A percentile compares a stretch with the other conserved stretches of the same genome.
These are phyloP conservation scores for Odobenus rosmarus DNA, from an alignment of 2,113 vertebrate species.

Conservation along the genomic window DNA sequence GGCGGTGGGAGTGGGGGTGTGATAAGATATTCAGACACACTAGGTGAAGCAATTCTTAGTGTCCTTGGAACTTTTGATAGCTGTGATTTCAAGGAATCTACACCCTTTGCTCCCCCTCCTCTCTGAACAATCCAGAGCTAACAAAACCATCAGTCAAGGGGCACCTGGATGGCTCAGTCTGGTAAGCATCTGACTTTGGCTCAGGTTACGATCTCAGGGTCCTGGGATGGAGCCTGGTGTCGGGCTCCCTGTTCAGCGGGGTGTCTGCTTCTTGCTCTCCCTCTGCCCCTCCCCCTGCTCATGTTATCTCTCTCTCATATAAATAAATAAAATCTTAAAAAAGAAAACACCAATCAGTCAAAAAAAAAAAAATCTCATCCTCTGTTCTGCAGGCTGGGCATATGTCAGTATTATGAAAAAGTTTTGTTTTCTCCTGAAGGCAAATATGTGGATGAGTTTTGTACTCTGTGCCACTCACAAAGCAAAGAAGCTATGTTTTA, in stretches of 20 bases:
- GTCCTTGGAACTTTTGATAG: neutral
- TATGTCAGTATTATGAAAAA: neutral
- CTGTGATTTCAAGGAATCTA: neutral
- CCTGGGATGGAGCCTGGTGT: neutral
- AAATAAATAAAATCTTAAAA: neutral
- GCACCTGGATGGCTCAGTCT: too few species aligned
- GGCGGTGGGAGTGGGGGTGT: rapidly evolving
- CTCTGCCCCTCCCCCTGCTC: neutral
- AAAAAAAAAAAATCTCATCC: neutral
- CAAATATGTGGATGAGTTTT: neutral
- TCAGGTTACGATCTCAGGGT: neutral
- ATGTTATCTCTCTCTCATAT: neutral
- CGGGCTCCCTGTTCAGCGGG: neutral
- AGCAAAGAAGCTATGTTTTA: slow-evolving; percentile 19
- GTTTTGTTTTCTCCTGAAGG: neutral
- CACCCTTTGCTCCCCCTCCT: neutral
- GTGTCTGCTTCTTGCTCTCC: neutral
- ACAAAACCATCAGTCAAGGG: neutral
- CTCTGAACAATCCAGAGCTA: neutral
- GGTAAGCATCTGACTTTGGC: too few species aligned
- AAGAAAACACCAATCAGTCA: neutral
- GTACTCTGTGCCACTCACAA: neutral
- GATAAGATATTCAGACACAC: neutral
- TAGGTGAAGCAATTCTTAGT: neutral
- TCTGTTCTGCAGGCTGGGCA: neutral